A percentile compares a stretch with the other conserved stretches of the same genome.
phyloP scores from a whole-genome alignment of 1,140 invertebrate genomes.

The Drosophila micromelanica region DNA sequence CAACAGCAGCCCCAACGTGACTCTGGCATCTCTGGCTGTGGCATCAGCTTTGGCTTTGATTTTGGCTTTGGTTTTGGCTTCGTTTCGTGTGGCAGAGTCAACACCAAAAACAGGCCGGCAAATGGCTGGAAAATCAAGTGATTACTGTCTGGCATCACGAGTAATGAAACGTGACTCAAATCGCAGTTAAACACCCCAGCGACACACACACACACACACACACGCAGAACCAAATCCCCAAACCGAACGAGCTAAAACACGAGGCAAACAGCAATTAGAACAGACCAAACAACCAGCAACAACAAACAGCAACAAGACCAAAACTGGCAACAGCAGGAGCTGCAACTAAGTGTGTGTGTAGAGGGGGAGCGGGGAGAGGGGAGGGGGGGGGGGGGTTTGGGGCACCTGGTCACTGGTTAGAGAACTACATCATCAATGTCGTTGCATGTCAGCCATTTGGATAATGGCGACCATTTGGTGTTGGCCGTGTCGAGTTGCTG shows the following conservation, averaged over 20 bases:
- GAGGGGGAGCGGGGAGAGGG: not conserved
- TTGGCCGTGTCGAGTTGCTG: slow-evolving; percentile 26
- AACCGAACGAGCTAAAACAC: slow-evolving; percentile 65
- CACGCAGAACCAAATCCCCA: slow-evolving; percentile 38
- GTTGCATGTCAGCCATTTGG: slow-evolving; percentile 75
- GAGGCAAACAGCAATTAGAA: slow-evolving; percentile 77
- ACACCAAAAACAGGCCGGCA: slow-evolving; percentile 42
- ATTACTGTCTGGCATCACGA: slow-evolving; percentile 81
- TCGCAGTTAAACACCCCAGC: slow-evolving; percentile 77
- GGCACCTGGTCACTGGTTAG: slow-evolving; percentile 7
- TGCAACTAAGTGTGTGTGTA: not conserved
- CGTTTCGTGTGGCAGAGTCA: slow-evolving; percentile 30
- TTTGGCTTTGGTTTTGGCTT: not conserved
- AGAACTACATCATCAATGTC: slow-evolving; percentile 72
- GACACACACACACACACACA: slow-evolving; percentile 39
- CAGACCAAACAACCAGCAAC: slow-evolving; percentile 60
- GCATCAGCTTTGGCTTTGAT: not conserved
- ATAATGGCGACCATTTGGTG: slow-evolving; percentile 63
- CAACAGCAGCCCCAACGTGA: slow-evolving; percentile 30
- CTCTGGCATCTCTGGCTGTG: slow-evolving; percentile 10
- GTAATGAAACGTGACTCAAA: slow-evolving; percentile 83
- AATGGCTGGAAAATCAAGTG: slow-evolving; percentile 70
- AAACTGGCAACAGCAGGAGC: slow-evolving; percentile 18
- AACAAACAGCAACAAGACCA: slow-evolving; percentile 61
- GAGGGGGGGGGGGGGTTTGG: not conserved